Evolutionary conservation across 1,140 invertebrate species (phyloP), one percentile per base, ranked within the genome.

Genomic region (Drosophila eugracilis): DNA sequence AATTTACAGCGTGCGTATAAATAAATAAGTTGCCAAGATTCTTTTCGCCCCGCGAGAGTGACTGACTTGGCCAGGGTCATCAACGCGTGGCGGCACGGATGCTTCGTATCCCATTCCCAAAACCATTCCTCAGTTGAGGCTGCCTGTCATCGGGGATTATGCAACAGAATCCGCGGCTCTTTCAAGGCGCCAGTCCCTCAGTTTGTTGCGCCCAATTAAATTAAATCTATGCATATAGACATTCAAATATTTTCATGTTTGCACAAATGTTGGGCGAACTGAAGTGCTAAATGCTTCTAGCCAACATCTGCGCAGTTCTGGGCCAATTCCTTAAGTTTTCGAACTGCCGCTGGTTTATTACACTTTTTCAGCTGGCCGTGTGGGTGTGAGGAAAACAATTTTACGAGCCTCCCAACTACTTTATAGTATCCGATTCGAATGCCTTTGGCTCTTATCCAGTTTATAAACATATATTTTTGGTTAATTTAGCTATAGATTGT

Each of bases 1-100:
- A 88, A 88, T 86, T 85, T 85, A 86, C 77, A 81, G 73, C 81
- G 73, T 86, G 80, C 81, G 76, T 80, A 86, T 77, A 86, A 83
- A 83, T 88, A 88, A 78, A 78, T 81, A n/a, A 69, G 47, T 26
- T 88, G 79, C 75, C 79, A 81, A 84, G 39, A 74, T 65, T 69
- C 58, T 49, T 66, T 42, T 26, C 36, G 21, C 59, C 47, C 10
- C 26, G 39, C 32, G n/a, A 21, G 42, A 22, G 52, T 49, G 55
- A 55, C 36, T 52, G 57, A 49, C 70, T 45, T 53, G 48, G 80
- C 42, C 81, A 88, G 83, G 83, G 77, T 88, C 83, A 88, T 78
- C 81, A 88, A 86, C 81, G 81, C 81, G 81, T 88, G 81, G 77
- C 81, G 58, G 70, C 44, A 41, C 44, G 39, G 65, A 34, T 22